These are phyloP conservation scores for Ochropacha duplaris DNA, from an alignment of 2,888 invertebrate genomes.

Conservation along the genomic window DNA sequence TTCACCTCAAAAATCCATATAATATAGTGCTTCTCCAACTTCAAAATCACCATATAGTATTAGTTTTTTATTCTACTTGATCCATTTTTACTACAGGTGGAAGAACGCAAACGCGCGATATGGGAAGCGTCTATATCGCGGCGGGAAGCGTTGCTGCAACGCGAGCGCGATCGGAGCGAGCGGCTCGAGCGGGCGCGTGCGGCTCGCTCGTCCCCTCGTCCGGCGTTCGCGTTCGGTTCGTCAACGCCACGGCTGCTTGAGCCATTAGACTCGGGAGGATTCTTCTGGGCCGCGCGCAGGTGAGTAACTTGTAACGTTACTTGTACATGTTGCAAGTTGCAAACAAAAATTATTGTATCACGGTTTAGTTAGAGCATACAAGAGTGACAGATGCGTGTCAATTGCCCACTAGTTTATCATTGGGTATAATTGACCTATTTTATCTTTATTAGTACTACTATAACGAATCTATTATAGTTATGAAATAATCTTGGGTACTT, in stretches of 20 bases:
- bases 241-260: constrained; percentile 94
- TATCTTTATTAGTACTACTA: too few relatives aligned
- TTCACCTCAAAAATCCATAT: too few relatives aligned
- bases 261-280: constrained; percentile 89
- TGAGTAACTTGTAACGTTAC: constrained; percentile 35
- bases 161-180: constrained; percentile 93
- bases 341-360: neutral
- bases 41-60: too few relatives aligned
- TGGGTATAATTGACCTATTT: neutral
- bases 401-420: neutral
- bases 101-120: constrained; percentile 94
- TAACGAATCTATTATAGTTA: too few relatives aligned
- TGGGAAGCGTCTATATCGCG: constrained; percentile 94
- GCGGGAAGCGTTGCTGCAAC: constrained; percentile 92
- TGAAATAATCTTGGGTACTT: too few relatives aligned
- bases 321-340: neutral
- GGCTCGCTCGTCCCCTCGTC: constrained; percentile 85
- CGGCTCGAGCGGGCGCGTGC: constrained; percentile 90
- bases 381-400: neutral
- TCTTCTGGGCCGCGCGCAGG: constrained; percentile 94
- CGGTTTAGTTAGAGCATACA: too few relatives aligned
- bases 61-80: too few relatives aligned
- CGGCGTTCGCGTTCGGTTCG: constrained; percentile 94
- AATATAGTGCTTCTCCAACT: too few relatives aligned
- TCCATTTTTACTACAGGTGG: constrained; percentile 81